Evolutionary conservation across 2,113 vertebrate species (phyloP).

Genomic region (Odontophorus gujanensis): DNA sequence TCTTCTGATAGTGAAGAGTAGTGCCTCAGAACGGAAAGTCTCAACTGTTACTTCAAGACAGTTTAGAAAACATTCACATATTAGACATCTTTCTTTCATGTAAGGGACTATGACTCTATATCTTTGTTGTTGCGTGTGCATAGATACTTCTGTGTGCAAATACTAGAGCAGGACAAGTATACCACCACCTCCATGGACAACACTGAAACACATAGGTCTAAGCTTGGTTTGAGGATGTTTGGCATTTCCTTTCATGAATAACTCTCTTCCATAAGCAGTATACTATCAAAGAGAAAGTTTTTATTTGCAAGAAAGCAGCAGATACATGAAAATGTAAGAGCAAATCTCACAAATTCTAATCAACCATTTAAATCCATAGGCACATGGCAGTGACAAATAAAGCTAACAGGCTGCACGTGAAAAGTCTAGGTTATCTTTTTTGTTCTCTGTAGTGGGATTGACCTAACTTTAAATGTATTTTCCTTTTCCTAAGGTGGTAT

Average conservation of each 20-base stretch:
- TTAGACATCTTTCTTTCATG: background rate
- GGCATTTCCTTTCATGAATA: background rate
- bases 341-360: background rate
- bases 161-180: background rate
- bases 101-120: background rate
- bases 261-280: background rate
- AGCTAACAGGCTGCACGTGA: background rate
- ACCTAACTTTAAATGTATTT: background rate
- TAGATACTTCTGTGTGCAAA: background rate
- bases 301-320: background rate
- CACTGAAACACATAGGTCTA: background rate
- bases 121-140: background rate
- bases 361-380: background rate
- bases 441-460: background rate
- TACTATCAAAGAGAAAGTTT: background rate
- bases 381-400: background rate
- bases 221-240: background rate
- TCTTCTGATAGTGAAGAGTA: background rate
- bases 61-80: background rate
- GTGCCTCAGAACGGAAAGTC: background rate
- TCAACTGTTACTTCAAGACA: background rate
- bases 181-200: background rate
- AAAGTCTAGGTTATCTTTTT: background rate
- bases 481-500: background rate
- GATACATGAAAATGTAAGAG: background rate